These are phyloP conservation scores for Osedax fenrisi DNA, from an alignment of 2,888 invertebrate genomes.

Conservation along the genomic window DNA sequence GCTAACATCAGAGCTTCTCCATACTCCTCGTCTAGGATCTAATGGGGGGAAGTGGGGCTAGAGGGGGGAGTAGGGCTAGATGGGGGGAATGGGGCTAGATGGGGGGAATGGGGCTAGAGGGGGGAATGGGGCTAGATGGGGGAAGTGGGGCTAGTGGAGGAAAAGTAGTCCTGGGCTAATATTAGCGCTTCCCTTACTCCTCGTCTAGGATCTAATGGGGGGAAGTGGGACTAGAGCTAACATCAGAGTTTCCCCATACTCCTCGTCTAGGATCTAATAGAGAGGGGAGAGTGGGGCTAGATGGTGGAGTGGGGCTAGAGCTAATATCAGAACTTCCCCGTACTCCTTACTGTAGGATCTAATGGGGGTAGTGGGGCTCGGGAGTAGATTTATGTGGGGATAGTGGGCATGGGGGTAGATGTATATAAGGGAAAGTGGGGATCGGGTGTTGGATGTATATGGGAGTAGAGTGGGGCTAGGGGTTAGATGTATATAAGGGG, in stretches of 20 bases:
- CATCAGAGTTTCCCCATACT: constrained; percentile 63
- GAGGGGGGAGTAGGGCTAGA: no score
- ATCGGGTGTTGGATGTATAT: constrained; percentile 62
- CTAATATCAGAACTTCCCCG: constrained; percentile 62
- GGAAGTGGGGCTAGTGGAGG: no score
- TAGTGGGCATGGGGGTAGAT: no score
- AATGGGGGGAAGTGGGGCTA: background rate
- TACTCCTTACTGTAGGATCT: constrained; percentile 64
- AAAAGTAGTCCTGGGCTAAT: constrained; percentile 62
- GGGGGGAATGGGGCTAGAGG: constrained; percentile 63
- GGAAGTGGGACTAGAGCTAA: no score
- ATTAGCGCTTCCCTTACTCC: constrained; percentile 64
- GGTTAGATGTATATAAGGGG: no score
- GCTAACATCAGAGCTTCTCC: constrained; percentile 64
- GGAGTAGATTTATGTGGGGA: no score
- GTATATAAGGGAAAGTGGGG: constrained; percentile 62
- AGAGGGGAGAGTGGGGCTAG: constrained; percentile 59
- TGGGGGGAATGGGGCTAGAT: no score
- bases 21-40: constrained; percentile 63
- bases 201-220: constrained; percentile 57
- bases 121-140: constrained; percentile 60
- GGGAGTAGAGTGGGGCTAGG: no score
- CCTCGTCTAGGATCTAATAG: constrained; percentile 58
- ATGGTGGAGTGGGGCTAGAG: constrained; percentile 62
- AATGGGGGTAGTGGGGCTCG: no score